A percentile compares a stretch with the other conserved stretches of the same genome.
These are phyloP conservation scores for Tinea trinotella DNA, from an alignment of 2,888 invertebrate genomes.

Conservation along the genomic window DNA sequence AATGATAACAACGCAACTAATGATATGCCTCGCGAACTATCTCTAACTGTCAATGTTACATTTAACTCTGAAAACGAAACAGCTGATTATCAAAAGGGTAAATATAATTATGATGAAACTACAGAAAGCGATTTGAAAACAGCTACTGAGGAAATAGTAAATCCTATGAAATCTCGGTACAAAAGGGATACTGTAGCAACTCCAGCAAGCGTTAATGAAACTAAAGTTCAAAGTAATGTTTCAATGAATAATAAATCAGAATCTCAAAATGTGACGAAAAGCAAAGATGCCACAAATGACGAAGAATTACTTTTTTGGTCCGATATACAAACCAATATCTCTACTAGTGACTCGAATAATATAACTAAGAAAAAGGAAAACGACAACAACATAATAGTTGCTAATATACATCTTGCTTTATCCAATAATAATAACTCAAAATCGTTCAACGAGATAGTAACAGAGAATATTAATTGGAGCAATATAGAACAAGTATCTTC, in stretches of 20 bases:
- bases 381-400: conserved; percentile 32
- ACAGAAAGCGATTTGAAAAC: neutral
- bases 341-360: conserved; percentile 31
- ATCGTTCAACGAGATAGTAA: conserved; percentile 51
- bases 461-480: conserved; percentile 56
- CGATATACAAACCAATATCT: conserved; percentile 22
- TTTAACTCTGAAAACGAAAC: conserved; percentile 31
- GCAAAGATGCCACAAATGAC: neutral
- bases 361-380: conserved; percentile 50
- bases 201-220: neutral
- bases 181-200: neutral
- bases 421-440: conserved; percentile 42
- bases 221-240: neutral
- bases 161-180: neutral
- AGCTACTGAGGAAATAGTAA: neutral
- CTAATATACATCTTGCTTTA: conserved; percentile 39
- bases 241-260: neutral
- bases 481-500: conserved; percentile 53
- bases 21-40: conserved; percentile 18
- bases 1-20: neutral
- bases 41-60: conserved; percentile 40
- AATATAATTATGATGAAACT: neutral
- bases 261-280: neutral
- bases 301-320: conserved; percentile 53
- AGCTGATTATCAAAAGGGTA: conserved; percentile 17